Evolutionary conservation across 2,113 vertebrate species (phyloP), one percentile per base, ranked within the genome.

Genomic region (Empidonax traillii): DNA sequence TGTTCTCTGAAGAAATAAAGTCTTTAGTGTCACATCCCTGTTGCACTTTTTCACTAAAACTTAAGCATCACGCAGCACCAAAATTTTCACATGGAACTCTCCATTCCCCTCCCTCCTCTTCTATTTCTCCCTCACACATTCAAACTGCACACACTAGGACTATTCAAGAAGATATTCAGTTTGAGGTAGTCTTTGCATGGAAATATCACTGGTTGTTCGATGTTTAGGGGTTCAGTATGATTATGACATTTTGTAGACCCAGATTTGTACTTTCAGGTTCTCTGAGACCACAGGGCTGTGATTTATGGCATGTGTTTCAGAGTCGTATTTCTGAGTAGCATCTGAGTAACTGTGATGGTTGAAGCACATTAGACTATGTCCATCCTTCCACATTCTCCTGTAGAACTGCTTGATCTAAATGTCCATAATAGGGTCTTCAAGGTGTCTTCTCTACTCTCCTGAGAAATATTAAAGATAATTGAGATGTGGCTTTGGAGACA

Each of bases 1-100:
- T 91, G 28, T 68, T 90, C 90, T 9, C 4, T 83, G 63, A 91
- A 85, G 58, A 89, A 84, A 94, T 94, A 75, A 93, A 73, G 16
- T 67, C 65, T 75, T 93, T 12, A 84, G 67, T 47, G 71, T 46
- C 39, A 44, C 61, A 6, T 81, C 16, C 16, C 31, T 35, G 3
- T 47, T 72, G 37, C 18, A 75, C 7, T 24, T 72, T 49, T 75
- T 76, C 47, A 59, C 55, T 43, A 28, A 65, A 52, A 81, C 11
- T 72, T 53, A 56, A 67, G 6, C 4, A 33, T 15, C 24, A 28
- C 3, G 4, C 9, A 52, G 14, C 21, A 80, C 15, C 62, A 52
- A 25, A 22, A 55, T 39, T 93, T 85, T 61, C 23, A 43, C 9
- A 18, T 2, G 56, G 24, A 65, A 52, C 4, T 43, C 13, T 51